Base-by-base conservation (phyloP, 2,888 invertebrate genomes). In the Chironomus riparius region DNA sequence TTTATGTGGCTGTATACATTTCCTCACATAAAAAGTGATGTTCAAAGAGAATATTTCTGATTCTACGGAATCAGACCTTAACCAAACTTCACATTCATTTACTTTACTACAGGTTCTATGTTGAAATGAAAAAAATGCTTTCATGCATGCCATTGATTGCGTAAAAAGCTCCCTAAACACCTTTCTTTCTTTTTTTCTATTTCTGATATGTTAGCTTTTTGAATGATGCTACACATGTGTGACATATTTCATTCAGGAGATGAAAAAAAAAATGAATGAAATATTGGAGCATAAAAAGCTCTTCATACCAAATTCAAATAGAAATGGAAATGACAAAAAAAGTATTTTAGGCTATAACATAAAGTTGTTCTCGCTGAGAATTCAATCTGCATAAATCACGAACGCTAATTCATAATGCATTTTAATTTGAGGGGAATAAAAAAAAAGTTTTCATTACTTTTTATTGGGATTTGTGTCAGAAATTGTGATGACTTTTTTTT, bases 191-290 rank as follows among this genome's bases (percentile, higher is more conserved):
- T 68, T 18, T 68, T 68, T 38, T 38, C 65, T 65, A 18, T 21
- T 7, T 38, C 10, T 38, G 38, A 38, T 38, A 38, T 38, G 38
- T 38, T 56, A 56, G 56, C 56, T 15, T 15, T 56, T 22, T 28
- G 38, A 68, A 68, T 68, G 68, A 68, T 38, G 28, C 68, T 68
- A n/a, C 68, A 68, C 68, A 68, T 68, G 68, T 68, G 68, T 38
- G 68, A 28, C 68, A 65, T 65, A 21, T 65, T 65, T 65, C 65
- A 65, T 65, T 65, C 28, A 2, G 4, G 18, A 56, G 15, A 50
- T 38, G 38, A 50, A 10, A 15, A 50, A 56, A 56, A 56, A 15
- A 56, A 56, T 18, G 6, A 56, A 18, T 56, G 15, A 56, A 56
- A 56, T 56, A 18, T 56, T 15, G 2, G n/a, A 18, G 56, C 56